phyloP scores from a whole-genome alignment of 1,140 invertebrate species.

The Caenorhabditis inopinata region DNA sequence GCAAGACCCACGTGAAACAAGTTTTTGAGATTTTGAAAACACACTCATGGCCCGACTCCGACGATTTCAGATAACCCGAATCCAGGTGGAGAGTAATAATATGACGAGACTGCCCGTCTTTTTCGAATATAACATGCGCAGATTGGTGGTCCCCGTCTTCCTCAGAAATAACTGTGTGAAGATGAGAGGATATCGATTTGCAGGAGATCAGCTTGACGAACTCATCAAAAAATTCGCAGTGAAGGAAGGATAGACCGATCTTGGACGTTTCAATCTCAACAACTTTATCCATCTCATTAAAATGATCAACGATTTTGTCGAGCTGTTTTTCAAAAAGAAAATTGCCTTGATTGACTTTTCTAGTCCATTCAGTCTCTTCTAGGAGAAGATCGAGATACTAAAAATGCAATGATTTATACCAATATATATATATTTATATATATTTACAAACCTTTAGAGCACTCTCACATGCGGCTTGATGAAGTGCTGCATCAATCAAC shows the following conservation, averaged over 20 bases:
- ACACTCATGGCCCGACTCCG: not conserved
- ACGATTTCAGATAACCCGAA: not conserved
- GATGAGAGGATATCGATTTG: slow-evolving; percentile 13
- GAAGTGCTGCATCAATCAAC: not conserved
- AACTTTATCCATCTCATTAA: slow-evolving; percentile 10
- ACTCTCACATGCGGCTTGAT: slow-evolving; percentile 10
- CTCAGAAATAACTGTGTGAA: slow-evolving; percentile 8
- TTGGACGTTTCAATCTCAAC: not conserved
- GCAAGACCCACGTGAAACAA: not conserved
- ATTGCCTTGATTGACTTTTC: not conserved
- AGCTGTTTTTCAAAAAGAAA: not conserved
- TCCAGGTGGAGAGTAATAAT: not conserved
- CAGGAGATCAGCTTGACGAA: slow-evolving; percentile 22
- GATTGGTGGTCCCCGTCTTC: slow-evolving; percentile 8
- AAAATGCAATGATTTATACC: not conserved
- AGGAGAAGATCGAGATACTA: slow-evolving; percentile 13
- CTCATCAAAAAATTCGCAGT: not conserved
- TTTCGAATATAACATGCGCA: not conserved
- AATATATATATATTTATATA: too few relatives aligned
- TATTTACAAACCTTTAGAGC: not conserved
- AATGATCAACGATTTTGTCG: not conserved
- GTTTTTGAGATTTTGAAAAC: not conserved
- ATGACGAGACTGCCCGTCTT: not conserved
- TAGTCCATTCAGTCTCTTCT: not conserved
- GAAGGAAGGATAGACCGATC: not conserved